Conservation (phyloP, 1,140 invertebrate genomes). For the Psix sp. region DNA sequence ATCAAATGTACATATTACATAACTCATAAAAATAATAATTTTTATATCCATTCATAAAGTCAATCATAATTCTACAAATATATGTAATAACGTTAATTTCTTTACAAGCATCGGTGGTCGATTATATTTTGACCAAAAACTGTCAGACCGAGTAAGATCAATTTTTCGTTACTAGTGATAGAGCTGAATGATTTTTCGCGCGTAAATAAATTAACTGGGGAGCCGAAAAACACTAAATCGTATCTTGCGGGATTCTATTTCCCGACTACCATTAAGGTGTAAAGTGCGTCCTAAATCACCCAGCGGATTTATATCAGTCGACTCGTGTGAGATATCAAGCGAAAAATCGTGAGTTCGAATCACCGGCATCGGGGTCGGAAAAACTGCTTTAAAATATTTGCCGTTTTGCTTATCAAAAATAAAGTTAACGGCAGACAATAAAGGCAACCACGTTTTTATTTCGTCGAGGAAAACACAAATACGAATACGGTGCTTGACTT, state of each 20-base stretch:
- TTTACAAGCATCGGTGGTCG: too few relatives aligned
- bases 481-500: conserved; percentile 8
- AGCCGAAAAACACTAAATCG: conserved; percentile 1
- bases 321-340: conserved; percentile 4
- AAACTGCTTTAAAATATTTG: too few relatives aligned
- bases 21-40: too few relatives aligned
- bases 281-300: conserved; percentile 17
- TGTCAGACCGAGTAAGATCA: too few relatives aligned
- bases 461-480: neutral
- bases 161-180: neutral
- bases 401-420: conserved; percentile 7
- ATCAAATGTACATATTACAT: too few relatives aligned
- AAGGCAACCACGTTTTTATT: conserved; percentile 8
- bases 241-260: conserved; percentile 11
- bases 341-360: conserved; percentile 9
- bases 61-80: too few relatives aligned
- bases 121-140: too few relatives aligned
- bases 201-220: conserved; percentile 5
- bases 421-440: conserved; percentile 10
- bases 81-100: too few relatives aligned
- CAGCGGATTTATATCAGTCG: conserved; percentile 4
- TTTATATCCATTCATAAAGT: too few relatives aligned
- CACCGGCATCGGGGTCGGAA: too few relatives aligned
- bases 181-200: neutral
- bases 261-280: conserved; percentile 8